phyloP scores from a whole-genome alignment of 2,888 invertebrate species.

The Sinelater perroti region DNA sequence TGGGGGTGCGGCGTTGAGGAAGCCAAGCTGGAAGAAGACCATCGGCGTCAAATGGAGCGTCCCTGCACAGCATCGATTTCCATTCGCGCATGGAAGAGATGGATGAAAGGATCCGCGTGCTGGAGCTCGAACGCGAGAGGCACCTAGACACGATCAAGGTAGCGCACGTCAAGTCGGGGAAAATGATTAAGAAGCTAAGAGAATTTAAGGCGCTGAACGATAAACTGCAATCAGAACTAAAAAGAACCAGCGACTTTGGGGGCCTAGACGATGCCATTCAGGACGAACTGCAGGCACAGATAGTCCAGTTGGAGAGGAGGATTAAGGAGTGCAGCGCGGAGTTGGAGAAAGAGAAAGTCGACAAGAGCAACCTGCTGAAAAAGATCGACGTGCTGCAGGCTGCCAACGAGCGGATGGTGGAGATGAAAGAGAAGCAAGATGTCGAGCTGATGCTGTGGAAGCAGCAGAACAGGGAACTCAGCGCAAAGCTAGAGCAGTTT shows the following conservation, averaged over 20 bases:
- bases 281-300: conserved; percentile 79
- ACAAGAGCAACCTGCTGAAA: conserved; percentile 74
- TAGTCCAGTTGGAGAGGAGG: conserved; percentile 71
- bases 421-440: conserved; percentile 84
- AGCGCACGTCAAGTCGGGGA: conserved; percentile 76
- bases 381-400: conserved; percentile 77
- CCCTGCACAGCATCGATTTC: conserved; percentile 47
- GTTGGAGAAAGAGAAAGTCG: conserved; percentile 68
- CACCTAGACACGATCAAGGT: conserved; percentile 70
- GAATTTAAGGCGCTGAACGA: conserved; percentile 79
- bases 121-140: conserved; percentile 67
- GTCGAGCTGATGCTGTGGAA: conserved; percentile 78
- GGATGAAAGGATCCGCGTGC: conserved; percentile 66
- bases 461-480: conserved; percentile 74
- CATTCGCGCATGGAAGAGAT: conserved; percentile 63
- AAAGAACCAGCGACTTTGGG: conserved; percentile 49
- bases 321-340: conserved; percentile 68
- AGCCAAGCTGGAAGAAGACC: conserved; percentile 62
- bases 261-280: conserved; percentile 79
- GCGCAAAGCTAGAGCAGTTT: conserved; percentile 69
- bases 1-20: conserved; percentile 71
- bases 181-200: conserved; percentile 84
- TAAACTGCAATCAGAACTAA: conserved; percentile 64
- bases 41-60: conserved; percentile 51
- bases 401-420: conserved; percentile 79